These are phyloP conservation scores for Bradypus variegatus DNA, from an alignment of 2,797 vertebrate species.

Conservation along the genomic window DNA sequence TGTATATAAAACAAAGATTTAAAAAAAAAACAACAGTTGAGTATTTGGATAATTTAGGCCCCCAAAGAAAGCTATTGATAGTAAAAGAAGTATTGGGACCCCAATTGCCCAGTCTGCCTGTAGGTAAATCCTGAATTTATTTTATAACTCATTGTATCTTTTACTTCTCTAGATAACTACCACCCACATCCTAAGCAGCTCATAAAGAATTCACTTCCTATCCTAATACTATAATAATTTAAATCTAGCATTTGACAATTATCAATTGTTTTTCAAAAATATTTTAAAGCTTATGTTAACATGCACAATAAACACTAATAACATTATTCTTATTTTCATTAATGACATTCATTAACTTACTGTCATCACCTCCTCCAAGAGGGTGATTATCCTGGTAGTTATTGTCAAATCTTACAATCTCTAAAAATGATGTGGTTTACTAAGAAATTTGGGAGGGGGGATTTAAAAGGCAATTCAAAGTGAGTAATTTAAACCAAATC, in stretches of 20 bases:
- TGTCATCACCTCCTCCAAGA: not conserved
- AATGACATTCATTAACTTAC: constrained; percentile 44
- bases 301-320: not conserved
- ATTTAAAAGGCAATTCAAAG: constrained; percentile 33
- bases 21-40: not conserved
- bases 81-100: not conserved
- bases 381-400: constrained; percentile 36
- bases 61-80: not conserved
- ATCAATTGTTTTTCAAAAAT: constrained; percentile 30
- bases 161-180: not conserved
- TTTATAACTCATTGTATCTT: not conserved
- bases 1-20: no score
- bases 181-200: not conserved
- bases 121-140: not conserved
- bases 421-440: constrained; percentile 43
- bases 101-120: not conserved
- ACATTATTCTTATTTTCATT: constrained; percentile 24
- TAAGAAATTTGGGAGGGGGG: not conserved
- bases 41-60: not conserved
- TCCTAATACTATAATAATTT: constrained; percentile 10
- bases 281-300: constrained; percentile 18
- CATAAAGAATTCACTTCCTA: constrained; percentile 12
- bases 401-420: constrained; percentile 35
- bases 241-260: constrained; percentile 14
- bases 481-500: constrained; percentile 43